Evolutionary conservation across 1,140 invertebrate species (phyloP).

Genomic region (Drosophila elegans): DNA sequence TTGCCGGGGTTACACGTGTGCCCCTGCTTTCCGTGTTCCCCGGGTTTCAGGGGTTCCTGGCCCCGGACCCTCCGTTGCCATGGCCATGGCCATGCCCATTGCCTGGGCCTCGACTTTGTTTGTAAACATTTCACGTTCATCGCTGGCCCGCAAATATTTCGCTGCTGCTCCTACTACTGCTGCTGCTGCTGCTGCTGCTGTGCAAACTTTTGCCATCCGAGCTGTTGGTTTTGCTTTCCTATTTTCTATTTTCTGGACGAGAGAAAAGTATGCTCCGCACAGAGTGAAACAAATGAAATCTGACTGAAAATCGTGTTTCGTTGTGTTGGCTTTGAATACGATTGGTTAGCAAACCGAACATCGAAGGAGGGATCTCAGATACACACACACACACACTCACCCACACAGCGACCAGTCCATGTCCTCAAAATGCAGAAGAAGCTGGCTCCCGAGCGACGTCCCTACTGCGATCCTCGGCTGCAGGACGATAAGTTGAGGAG

Average conservation of each 20-base stretch:
- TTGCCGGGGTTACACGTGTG: constrained; percentile 43
- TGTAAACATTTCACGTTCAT: constrained; percentile 82
- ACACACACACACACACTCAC: constrained; percentile 22
- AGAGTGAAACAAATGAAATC: constrained; percentile 59
- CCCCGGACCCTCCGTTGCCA: constrained; percentile 43
- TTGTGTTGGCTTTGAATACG: constrained; percentile 50
- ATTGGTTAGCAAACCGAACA: constrained; percentile 22
- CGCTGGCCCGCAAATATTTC: constrained; percentile 56
- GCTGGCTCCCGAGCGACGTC: constrained; percentile 61
- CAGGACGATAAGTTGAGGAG: constrained; percentile 46
- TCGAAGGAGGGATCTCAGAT: constrained; percentile 7
- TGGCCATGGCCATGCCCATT: constrained; percentile 16
- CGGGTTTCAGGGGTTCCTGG: background rate
- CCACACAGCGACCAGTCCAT: background rate
- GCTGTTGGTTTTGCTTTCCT: constrained; percentile 27
- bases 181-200: constrained; percentile 40
- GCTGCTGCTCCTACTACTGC: constrained; percentile 32
- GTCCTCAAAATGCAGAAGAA: constrained; percentile 44
- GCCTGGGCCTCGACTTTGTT: constrained; percentile 65
- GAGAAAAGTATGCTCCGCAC: constrained; percentile 47
- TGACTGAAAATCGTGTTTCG: constrained; percentile 53
- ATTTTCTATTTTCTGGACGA: constrained; percentile 11
- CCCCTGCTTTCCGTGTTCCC: constrained; percentile 18
- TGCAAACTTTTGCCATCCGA: constrained; percentile 78
- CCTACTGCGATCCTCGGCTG: constrained; percentile 63